Conservation (phyloP, 2,797 vertebrate species). For the Sternarchorhynchus goeldii region DNA sequence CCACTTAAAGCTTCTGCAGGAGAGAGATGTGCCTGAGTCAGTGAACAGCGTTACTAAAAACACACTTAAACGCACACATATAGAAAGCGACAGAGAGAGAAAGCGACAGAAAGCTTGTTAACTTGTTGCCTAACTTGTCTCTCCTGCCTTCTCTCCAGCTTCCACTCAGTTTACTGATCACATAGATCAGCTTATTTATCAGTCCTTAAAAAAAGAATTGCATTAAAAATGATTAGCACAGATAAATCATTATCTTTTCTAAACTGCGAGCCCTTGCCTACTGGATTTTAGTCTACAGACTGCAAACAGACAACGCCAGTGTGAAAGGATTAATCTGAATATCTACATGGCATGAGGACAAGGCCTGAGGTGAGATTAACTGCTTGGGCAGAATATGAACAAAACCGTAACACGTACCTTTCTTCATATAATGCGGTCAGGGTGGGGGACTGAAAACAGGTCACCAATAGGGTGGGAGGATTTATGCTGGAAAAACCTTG, state of each 20-base stretch:
- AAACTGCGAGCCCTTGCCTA: too few relatives aligned
- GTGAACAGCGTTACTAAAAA: slow-evolving; percentile 14
- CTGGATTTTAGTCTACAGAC: too few relatives aligned
- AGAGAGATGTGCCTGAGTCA: slow-evolving; percentile 16
- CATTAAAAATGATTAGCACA: too few relatives aligned
- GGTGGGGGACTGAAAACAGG: slow-evolving; percentile 32
- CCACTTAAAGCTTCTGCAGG: slow-evolving; percentile 48
- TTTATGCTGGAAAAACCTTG: not conserved
- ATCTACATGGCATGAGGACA: slow-evolving; percentile 6
- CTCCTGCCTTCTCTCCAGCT: not conserved
- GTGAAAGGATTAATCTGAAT: too few relatives aligned
- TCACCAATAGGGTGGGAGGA: slow-evolving; percentile 15
- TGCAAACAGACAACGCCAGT: too few relatives aligned
- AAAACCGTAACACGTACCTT: not conserved
- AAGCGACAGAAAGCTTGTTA: not conserved
- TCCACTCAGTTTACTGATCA: not conserved
- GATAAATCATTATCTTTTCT: too few relatives aligned
- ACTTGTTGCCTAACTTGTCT: slow-evolving; percentile 20
- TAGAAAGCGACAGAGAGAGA: not conserved
- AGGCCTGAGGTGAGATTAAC: slow-evolving; percentile 6
- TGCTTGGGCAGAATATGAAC: slow-evolving; percentile 27
- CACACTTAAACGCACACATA: slow-evolving; percentile 22
- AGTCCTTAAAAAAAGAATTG: too few relatives aligned
- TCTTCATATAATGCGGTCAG: not conserved
- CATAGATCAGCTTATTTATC: too few relatives aligned